phyloP scores from a whole-genome alignment of 2,888 invertebrate species.

The Drosophila greeni region DNA sequence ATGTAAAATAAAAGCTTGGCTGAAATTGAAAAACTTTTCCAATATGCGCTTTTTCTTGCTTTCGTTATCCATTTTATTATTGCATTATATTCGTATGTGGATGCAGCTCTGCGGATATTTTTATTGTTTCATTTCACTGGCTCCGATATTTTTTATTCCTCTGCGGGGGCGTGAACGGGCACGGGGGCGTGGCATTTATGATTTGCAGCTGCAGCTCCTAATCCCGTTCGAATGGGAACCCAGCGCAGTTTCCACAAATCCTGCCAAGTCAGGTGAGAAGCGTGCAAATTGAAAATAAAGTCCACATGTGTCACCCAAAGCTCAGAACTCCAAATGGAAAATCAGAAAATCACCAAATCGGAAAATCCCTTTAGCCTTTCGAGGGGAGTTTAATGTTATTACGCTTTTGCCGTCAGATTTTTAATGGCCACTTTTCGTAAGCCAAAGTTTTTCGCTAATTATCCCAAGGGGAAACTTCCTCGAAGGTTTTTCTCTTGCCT shows the following conservation, averaged over 20 bases:
- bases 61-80: conserved; percentile 37
- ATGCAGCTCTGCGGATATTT: conserved; percentile 43
- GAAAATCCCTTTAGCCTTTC: conserved; percentile 1
- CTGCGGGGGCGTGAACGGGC: not conserved
- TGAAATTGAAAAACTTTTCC: conserved; percentile 72
- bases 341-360: not conserved
- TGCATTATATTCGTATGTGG: conserved; percentile 34
- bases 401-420: conserved; percentile 12
- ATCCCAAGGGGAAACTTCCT: conserved; percentile 21
- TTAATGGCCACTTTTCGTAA: conserved; percentile 28
- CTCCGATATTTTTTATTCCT: conserved; percentile 29
- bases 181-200: conserved; percentile 33
- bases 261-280: conserved; percentile 27
- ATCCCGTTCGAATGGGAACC: conserved; percentile 26
- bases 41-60: conserved; percentile 60
- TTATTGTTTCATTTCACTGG: conserved; percentile 62
- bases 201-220: conserved; percentile 35
- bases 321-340: not conserved
- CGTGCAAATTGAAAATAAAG: conserved; percentile 27
- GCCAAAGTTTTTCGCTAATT: conserved; percentile 39
- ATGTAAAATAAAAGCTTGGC: conserved; percentile 70
- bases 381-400: conserved; percentile 1
- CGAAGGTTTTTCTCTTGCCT: not conserved
- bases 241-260: conserved; percentile 2
- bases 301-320: conserved; percentile 18